Conservation (phyloP, 1,140 invertebrate genomes). For the Drosophila willistoni region DNA sequence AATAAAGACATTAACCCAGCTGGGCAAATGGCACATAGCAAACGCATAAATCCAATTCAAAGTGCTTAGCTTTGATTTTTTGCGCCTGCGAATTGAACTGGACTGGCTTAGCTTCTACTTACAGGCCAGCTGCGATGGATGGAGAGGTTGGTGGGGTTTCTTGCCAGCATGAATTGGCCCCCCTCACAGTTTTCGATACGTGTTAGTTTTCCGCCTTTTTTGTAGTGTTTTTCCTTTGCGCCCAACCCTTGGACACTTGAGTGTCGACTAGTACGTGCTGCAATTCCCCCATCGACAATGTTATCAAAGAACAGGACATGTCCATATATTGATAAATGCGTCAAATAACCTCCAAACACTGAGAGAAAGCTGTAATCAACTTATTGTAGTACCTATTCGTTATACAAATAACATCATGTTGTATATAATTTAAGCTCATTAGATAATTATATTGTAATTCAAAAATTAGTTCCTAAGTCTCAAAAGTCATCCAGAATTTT, state of each 20-base stretch:
- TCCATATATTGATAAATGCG: slow-evolving; percentile 79
- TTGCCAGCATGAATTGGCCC: not conserved
- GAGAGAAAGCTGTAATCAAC: not conserved
- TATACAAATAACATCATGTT: no score
- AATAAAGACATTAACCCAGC: slow-evolving; percentile 73
- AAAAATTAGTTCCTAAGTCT: no score
- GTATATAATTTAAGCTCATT: no score
- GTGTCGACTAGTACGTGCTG: slow-evolving; percentile 62
- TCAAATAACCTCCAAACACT: slow-evolving; percentile 38
- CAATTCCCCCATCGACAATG: slow-evolving; percentile 68
- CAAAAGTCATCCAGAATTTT: no score
- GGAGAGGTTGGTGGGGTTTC: not conserved
- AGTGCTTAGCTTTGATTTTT: slow-evolving; percentile 81
- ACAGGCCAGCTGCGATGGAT: not conserved
- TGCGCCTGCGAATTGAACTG: slow-evolving; percentile 32
- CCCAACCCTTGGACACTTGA: slow-evolving; percentile 72
- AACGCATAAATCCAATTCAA: slow-evolving; percentile 82
- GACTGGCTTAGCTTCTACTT: slow-evolving; percentile 47
- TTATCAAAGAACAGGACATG: slow-evolving; percentile 52
- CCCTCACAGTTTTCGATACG: slow-evolving; percentile 51
- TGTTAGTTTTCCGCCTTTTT: slow-evolving; percentile 60
- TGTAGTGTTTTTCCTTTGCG: slow-evolving; percentile 45
- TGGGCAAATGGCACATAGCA: slow-evolving; percentile 67
- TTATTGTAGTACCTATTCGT: no score
- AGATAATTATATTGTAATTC: no score